Evolutionary conservation across 2,888 invertebrate genomes (phyloP).

Genomic region (Dynastes tityus): DNA sequence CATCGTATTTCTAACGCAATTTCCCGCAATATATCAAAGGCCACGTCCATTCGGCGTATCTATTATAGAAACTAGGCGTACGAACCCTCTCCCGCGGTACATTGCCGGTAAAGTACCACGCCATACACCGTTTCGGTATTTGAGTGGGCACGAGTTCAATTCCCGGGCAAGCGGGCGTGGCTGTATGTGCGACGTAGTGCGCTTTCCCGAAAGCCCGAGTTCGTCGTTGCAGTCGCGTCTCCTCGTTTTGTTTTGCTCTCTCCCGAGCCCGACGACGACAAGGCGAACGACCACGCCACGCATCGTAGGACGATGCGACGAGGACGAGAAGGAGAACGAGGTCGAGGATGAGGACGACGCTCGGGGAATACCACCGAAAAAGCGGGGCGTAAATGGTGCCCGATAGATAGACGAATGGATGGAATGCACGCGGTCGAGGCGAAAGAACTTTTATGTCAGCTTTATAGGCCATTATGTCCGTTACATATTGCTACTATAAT

Average conservation of each 20-base stretch:
- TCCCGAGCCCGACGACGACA: too few species aligned
- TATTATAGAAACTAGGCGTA: constrained; percentile 9
- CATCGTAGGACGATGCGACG: too few species aligned
- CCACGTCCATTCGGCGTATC: not conserved
- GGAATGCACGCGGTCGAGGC: not conserved
- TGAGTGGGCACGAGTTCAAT: constrained; percentile 57
- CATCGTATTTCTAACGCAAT: not conserved
- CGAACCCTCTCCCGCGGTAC: not conserved
- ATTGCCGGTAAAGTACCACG: not conserved
- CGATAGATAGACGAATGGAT: not conserved
- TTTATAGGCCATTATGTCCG: constrained; percentile 30
- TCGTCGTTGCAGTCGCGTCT: not conserved
- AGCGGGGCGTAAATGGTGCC: not conserved
- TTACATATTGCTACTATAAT: constrained; percentile 20
- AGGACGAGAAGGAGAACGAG: not conserved
- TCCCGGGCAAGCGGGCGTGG: constrained; percentile 63
- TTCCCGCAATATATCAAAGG: not conserved
- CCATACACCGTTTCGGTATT: constrained; percentile 1
- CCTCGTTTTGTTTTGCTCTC: constrained; percentile 1
- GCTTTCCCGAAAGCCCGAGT: constrained; percentile 57
- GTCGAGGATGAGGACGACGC: not conserved
- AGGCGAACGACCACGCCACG: too few species aligned
- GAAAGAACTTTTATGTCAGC: not conserved
- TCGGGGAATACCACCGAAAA: not conserved
- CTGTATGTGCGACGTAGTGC: constrained; percentile 53